Base-by-base conservation (phyloP, 2,113 vertebrate genomes). In the Hucho hucho region DNA sequence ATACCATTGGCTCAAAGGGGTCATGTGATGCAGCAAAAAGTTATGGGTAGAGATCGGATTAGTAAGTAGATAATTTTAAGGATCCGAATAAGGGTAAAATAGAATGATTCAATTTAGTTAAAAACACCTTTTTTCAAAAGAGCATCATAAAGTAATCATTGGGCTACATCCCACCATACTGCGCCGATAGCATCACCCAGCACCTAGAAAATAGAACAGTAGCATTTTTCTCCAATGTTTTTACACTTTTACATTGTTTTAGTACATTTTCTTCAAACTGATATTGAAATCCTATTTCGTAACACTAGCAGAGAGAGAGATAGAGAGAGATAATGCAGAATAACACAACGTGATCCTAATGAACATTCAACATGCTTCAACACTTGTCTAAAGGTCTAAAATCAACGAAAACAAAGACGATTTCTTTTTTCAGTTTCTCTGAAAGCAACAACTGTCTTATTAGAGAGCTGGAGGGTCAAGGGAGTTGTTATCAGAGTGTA, bases 1-100 rank as follows among this genome's bases (percentile, higher is more conserved):
- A 92, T 90, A 90, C 89, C 90, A 87, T 91, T 92, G 92, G 93
- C 93, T 94, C 83, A 90, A 92, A 81, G 89, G 93, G 92, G 93
- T 94, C 92, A 84, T 92, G 91, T 91, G 92, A 93, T 94, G 87
- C 90, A 87, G 91, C 90, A 87, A 89, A 92, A 90, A 88, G 77
- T 89, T 79, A 81, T 76, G 82, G 91, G 92, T 84, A 85, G 89
- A 91, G 92, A 89, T 94, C 92, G 94, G 88, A 96, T 78, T 78
- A 32, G 69, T 24, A 69, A 49, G 59, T 69, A 58, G 79, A 87
- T 73, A 4, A 9, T 59, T 59, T 22, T 59, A 78, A 79, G 86
- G 81, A 87, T 86, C 78, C 84, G 81, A 88, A 84, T 86, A 70
- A 78, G 83, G 86, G 82, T 74, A 72, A 83, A 84, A 84, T 74